Evolutionary conservation across 2,888 invertebrate genomes (phyloP), one percentile per base, ranked within the genome.

Genomic region (Danaus chrysippus): DNA sequence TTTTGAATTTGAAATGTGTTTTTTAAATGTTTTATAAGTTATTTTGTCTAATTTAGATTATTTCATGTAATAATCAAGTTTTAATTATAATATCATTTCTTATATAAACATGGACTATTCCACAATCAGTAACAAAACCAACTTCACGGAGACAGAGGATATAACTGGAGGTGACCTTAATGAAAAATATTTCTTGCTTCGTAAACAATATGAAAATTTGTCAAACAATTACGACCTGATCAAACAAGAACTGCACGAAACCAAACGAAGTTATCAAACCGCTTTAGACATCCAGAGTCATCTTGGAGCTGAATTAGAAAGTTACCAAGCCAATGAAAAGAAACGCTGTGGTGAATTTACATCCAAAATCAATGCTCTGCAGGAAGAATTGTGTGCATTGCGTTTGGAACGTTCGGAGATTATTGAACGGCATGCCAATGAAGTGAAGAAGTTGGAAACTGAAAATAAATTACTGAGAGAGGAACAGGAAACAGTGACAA

Each of bases 201-300:
- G 85, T 71, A 87, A 86, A 73, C 90, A 91, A 70, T 84, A 78
- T 66, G 86, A 89, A 13, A 80, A 76, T 61, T 69, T 91, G 67
- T 77, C 82, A 3, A 81, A 70, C 61, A 83, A 77, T 55, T 88
- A 81, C 65, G 91, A 91, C 69, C 68, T 76, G 0, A 81, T 81
- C 0, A 87, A 90, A 73, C 91, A 91, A 70, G 91, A 91, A 68
- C 73, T 91, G 8, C 86, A 91, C 60, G 90, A 91, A 41, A 78
- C 82, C 0, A 84, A 74, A 68, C 76, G 91, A 68, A 86, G 81
- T 68, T 86, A 89, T 68, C 84, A 90, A 68, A 89, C 87, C 0
- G 87, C 91, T 19, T 71, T 89, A 54, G 91, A 91, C 60, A 82
- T 88, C 2, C 91, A 91, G 64, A 83, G 83, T 17, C 87, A 91